phyloP scores from a whole-genome alignment of 1,140 invertebrate genomes.

The Zaprionus ghesquierei region DNA sequence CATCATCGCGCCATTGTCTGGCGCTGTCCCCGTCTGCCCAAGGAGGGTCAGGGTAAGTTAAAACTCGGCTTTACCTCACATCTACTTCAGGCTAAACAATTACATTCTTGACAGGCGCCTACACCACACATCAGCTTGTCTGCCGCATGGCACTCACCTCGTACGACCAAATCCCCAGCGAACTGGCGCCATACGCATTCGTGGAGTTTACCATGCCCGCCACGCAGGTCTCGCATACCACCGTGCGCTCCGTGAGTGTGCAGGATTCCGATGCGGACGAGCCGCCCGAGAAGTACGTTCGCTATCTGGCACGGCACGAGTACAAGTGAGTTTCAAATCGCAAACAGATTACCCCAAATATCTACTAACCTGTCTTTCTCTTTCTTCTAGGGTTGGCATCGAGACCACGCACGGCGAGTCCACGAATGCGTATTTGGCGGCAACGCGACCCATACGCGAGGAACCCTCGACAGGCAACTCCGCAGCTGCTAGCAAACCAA shows the following conservation, averaged over 20 bases:
- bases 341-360: too few species aligned
- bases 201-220: slow-evolving; percentile 99
- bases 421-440: slow-evolving; percentile 89
- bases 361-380: background rate
- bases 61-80: background rate
- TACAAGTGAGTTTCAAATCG: slow-evolving; percentile 89
- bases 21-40: slow-evolving; percentile 97
- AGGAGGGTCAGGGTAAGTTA: slow-evolving; percentile 95
- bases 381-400: slow-evolving; percentile 88
- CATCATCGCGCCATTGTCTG: slow-evolving; percentile 98
- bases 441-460: slow-evolving; percentile 85
- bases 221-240: slow-evolving; percentile 98
- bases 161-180: slow-evolving; percentile 98
- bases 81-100: slow-evolving; percentile 21
- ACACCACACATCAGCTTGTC: slow-evolving; percentile 96
- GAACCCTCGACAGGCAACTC: slow-evolving; percentile 79
- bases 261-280: slow-evolving; percentile 94
- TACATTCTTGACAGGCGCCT: slow-evolving; percentile 88
- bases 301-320: slow-evolving; percentile 97
- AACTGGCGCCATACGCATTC: slow-evolving; percentile 92
- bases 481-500: slow-evolving; percentile 82
- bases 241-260: slow-evolving; percentile 96
- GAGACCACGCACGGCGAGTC: slow-evolving; percentile 91
- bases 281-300: slow-evolving; percentile 99
- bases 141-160: slow-evolving; percentile 96